Conservation (phyloP, 2,113 vertebrate genomes). For the Xenus cinereus region DNA sequence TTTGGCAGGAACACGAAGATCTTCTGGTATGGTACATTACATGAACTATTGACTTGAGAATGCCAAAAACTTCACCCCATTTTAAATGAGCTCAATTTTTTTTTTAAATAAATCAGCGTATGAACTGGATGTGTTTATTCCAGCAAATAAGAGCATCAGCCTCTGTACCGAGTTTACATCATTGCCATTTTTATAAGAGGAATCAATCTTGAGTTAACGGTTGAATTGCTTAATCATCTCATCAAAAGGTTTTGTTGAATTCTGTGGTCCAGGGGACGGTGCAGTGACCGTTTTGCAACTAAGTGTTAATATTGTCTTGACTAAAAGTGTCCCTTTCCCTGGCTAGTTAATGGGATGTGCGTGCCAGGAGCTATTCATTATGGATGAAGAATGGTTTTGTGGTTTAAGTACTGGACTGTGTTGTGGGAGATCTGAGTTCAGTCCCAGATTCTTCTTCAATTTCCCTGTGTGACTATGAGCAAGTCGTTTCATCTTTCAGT, state of each 20-base stretch:
- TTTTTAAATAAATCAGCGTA: slow-evolving; percentile 11
- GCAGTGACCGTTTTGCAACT: background rate
- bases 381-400: slow-evolving; percentile 51
- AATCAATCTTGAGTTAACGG: background rate
- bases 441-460: slow-evolving; percentile 48
- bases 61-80: slow-evolving; percentile 57
- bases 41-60: slow-evolving; percentile 34
- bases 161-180: slow-evolving; percentile 1
- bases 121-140: slow-evolving; percentile 14
- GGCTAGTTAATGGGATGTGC: background rate
- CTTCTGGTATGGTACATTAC: slow-evolving; percentile 53
- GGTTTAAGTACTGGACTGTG: slow-evolving; percentile 45
- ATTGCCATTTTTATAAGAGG: background rate
- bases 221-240: background rate
- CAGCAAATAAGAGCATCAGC: background rate
- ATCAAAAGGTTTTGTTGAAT: background rate
- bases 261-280: background rate
- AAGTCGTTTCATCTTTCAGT: slow-evolving; percentile 1
- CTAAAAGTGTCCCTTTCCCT: slow-evolving; percentile 47
- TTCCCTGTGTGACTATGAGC: slow-evolving; percentile 16
- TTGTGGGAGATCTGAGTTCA: slow-evolving; percentile 53
- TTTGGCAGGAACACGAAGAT: slow-evolving; percentile 60
- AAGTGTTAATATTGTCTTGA: slow-evolving; percentile 41
- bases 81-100: slow-evolving; percentile 40
- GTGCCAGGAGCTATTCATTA: slow-evolving; percentile 52